phyloP scores from a whole-genome alignment of 2,797 vertebrate genomes.

The Antennarius maculatus region DNA sequence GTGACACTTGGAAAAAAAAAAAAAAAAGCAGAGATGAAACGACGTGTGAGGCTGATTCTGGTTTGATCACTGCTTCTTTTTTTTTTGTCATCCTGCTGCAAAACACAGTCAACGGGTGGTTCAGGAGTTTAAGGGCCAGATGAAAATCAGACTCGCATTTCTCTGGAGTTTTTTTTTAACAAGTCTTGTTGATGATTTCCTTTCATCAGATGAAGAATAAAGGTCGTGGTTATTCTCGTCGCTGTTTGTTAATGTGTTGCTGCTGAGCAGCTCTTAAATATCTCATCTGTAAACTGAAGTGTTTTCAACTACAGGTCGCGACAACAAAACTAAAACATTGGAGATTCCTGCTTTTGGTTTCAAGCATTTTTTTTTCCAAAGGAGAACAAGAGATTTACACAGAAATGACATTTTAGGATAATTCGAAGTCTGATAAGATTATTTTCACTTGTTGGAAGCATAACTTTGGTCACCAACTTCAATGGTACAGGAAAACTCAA shows the following conservation, averaged over 20 bases:
- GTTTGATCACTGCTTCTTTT: conserved; percentile 8
- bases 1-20: conserved; percentile 42
- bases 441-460: too few relatives aligned
- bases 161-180: background rate
- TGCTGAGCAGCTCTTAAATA: background rate
- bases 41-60: conserved; percentile 25
- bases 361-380: too few relatives aligned
- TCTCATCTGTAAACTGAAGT: background rate
- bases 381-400: too few relatives aligned
- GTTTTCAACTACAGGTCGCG: too few relatives aligned
- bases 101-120: background rate
- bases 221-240: background rate
- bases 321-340: too few relatives aligned
- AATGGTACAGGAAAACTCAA: too few relatives aligned
- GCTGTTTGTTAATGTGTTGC: background rate
- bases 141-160: background rate
- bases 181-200: background rate
- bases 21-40: conserved; percentile 2
- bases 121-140: background rate
- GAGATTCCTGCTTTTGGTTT: too few relatives aligned
- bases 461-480: too few relatives aligned
- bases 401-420: too few relatives aligned
- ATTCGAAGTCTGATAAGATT: too few relatives aligned
- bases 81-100: conserved; percentile 3
- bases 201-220: background rate